These are phyloP conservation scores for Aradus depressus DNA, from an alignment of 2,888 invertebrate genomes.

Conservation along the genomic window DNA sequence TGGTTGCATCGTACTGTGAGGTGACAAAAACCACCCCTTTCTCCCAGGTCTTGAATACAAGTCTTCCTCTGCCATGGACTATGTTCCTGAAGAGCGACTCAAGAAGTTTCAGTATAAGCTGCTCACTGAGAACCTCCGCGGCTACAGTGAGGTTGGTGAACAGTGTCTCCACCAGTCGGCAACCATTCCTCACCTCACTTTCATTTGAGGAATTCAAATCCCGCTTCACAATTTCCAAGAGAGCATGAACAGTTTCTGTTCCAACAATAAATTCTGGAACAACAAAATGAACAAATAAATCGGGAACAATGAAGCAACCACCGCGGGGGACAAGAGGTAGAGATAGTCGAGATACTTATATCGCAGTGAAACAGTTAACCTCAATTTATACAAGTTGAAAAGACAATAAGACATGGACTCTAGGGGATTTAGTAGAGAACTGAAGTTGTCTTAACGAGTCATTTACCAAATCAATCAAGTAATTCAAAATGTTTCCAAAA, in stretches of 20 bases:
- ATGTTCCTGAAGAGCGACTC: slow-evolving; percentile 6
- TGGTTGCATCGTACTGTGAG: neutral
- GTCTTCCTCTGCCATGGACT: slow-evolving; percentile 3
- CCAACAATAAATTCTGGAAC: slow-evolving; percentile 21
- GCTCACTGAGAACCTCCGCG: neutral
- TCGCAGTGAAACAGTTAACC: no score
- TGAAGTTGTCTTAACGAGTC: no score
- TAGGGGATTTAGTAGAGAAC: no score
- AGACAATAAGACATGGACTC: no score
- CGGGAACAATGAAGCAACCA: neutral
- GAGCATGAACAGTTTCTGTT: slow-evolving; percentile 1
- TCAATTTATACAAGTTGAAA: no score
- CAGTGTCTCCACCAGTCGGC: neutral
- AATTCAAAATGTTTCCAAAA: no score
- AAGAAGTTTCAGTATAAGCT: slow-evolving; percentile 1
- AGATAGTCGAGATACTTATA: no score
- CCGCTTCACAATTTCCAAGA: slow-evolving; percentile 8
- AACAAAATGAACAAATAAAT: neutral
- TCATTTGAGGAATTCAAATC: neutral
- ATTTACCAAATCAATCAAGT: no score
- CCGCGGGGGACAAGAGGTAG: neutral
- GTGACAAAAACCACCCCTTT: slow-evolving; percentile 2
- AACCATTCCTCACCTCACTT: neutral
- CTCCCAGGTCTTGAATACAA: slow-evolving; percentile 7
- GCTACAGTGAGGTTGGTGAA: neutral